Evolutionary conservation across 2,888 invertebrate genomes (phyloP).

Genomic region (Entomobrya proxima): DNA sequence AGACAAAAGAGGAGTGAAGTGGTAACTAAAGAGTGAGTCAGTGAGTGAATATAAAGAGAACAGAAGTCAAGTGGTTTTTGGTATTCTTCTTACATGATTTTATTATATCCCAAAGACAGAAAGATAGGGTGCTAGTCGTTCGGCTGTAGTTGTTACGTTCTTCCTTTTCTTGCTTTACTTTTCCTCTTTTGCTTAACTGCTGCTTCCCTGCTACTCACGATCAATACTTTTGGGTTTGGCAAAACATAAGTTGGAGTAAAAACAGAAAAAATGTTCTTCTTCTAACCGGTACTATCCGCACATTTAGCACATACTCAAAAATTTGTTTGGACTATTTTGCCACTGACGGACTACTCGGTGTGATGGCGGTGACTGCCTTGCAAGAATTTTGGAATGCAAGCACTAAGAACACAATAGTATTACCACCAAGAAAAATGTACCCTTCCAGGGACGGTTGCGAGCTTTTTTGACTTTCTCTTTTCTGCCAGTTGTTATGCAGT

Average conservation of each 20-base stretch:
- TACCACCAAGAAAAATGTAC: neutral
- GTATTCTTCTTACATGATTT: constrained; percentile 27
- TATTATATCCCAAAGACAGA: constrained; percentile 16
- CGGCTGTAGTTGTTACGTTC: neutral
- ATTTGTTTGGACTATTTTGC: neutral
- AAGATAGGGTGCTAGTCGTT: neutral
- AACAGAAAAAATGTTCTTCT: constrained; percentile 17
- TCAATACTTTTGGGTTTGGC: constrained; percentile 38
- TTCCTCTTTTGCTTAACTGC: neutral
- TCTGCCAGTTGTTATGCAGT: neutral
- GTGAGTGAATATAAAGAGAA: constrained; percentile 17
- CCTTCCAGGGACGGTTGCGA: neutral
- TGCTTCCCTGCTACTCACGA: neutral
- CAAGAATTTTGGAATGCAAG: neutral
- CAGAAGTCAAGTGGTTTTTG: constrained; percentile 23
- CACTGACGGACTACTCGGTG: neutral
- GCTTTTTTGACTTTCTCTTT: neutral
- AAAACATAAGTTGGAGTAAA: constrained; percentile 15
- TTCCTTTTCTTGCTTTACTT: constrained; percentile 11
- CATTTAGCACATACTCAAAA: neutral
- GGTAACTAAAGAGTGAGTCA: neutral
- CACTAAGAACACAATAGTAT: neutral
- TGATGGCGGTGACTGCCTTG: neutral
- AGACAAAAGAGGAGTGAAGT: constrained; percentile 26
- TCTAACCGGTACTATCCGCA: constrained; percentile 21